Conservation (phyloP, 2,797 vertebrate species). For the Premnoplex brunnescens region DNA sequence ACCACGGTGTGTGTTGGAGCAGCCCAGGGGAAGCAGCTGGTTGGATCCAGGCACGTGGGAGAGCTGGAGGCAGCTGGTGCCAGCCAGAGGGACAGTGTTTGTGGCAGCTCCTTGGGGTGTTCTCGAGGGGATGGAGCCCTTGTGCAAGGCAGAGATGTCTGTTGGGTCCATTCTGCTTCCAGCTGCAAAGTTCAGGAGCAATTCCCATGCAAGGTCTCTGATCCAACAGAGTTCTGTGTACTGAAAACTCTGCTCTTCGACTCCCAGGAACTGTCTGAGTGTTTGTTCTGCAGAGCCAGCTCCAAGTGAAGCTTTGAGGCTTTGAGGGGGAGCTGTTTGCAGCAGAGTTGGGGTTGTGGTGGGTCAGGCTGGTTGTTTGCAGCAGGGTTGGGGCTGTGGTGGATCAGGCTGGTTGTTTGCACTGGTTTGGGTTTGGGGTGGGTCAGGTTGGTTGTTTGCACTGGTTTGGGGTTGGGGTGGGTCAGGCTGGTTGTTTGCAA, state of each 20-base stretch:
- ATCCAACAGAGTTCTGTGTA: not conserved
- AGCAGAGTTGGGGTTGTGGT: too few relatives aligned
- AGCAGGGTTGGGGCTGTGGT: too few relatives aligned
- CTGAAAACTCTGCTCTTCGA: not conserved
- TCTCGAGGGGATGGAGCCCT: not conserved
- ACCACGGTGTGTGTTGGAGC: fast-evolving
- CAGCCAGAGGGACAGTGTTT: not conserved
- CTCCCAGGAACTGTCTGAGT: not conserved
- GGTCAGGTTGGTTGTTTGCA: too few relatives aligned
- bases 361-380: too few relatives aligned
- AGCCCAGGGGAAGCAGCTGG: not conserved
- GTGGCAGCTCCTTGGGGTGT: not conserved
- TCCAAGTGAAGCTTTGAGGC: not conserved
- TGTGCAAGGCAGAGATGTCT: not conserved
- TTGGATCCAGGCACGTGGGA: not conserved
- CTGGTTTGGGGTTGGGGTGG: too few relatives aligned
- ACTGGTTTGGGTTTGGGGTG: too few relatives aligned
- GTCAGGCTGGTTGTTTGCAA: too few relatives aligned
- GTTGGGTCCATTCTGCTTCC: not conserved
- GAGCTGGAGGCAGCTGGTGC: not conserved
- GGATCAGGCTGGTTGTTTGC: too few relatives aligned
- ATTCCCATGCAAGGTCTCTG: too few relatives aligned
- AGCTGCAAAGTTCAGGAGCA: not conserved
- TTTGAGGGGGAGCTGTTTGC: not conserved
- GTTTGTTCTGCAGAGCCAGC: not conserved